A percentile compares a stretch with the other conserved stretches of the same genome.
These are phyloP conservation scores for Scomberomorus guttatus DNA, from an alignment of 2,797 vertebrate species.

Conservation along the genomic window DNA sequence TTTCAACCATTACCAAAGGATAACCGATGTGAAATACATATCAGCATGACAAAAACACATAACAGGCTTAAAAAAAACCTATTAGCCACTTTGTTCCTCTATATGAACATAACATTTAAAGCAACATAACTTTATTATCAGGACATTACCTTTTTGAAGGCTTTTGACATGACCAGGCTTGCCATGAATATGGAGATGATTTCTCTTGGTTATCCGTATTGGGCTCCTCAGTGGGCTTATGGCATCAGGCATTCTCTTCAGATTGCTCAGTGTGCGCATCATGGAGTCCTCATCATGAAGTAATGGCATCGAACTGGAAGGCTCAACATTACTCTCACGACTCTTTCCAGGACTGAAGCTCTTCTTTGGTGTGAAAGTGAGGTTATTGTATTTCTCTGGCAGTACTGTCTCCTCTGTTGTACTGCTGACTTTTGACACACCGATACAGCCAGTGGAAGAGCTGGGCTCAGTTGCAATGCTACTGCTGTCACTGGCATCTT, in stretches of 20 bases:
- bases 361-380: constrained; percentile 62
- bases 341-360: constrained; percentile 73
- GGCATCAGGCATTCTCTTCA: constrained; percentile 91
- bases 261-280: constrained; percentile 90
- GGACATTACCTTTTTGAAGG: constrained; percentile 88
- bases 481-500: constrained; percentile 6
- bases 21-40: background rate
- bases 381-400: constrained; percentile 19
- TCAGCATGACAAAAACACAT: background rate
- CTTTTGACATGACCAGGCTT: constrained; percentile 88
- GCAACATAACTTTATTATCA: background rate
- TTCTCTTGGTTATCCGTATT: constrained; percentile 85
- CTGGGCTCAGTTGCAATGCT: constrained; percentile 11
- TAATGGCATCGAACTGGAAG: constrained; percentile 65
- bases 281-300: constrained; percentile 93
- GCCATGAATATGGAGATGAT: constrained; percentile 78
- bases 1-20: background rate
- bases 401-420: constrained; percentile 58
- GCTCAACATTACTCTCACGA: constrained; percentile 47
- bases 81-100: too few species aligned
- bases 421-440: constrained; percentile 73
- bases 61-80: background rate
- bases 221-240: constrained; percentile 97
- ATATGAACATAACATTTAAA: too few species aligned
- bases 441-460: constrained; percentile 49